Conservation (phyloP, 1,140 invertebrate genomes). For the Augochlora pura region DNA sequence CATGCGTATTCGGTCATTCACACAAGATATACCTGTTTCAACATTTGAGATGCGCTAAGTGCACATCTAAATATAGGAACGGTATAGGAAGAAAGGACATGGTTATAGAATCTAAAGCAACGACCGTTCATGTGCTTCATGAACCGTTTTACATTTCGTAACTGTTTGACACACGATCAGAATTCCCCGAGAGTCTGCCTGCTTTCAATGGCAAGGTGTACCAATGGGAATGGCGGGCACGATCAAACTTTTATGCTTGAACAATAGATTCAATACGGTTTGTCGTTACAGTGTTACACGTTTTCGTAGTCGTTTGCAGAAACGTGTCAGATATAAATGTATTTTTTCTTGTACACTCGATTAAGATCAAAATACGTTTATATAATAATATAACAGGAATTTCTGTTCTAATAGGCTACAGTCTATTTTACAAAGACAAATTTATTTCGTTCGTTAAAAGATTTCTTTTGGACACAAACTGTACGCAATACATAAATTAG, state of each 20-base stretch:
- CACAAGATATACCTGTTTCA: slow-evolving; percentile 62
- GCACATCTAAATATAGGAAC: slow-evolving; percentile 62
- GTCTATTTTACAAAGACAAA: no score
- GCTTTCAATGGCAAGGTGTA: background rate
- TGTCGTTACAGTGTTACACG: background rate
- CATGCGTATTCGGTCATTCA: slow-evolving; percentile 65
- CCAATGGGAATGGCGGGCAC: background rate
- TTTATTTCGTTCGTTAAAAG: no score
- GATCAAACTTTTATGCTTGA: background rate
- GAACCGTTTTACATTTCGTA: background rate
- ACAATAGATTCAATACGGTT: background rate
- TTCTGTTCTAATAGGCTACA: no score
- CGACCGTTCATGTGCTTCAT: slow-evolving; percentile 6
- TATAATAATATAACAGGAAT: no score
- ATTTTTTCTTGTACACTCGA: no score
- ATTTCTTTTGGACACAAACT: no score
- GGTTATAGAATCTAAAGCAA: slow-evolving; percentile 19
- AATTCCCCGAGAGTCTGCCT: background rate
- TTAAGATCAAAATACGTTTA: no score
- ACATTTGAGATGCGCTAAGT: slow-evolving; percentile 61
- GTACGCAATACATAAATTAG: no score
- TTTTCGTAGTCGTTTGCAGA: background rate
- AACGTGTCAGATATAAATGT: background rate
- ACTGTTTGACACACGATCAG: background rate
- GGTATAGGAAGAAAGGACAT: slow-evolving; percentile 33